These are phyloP conservation scores for Botrylloides violaceus DNA, from an alignment of 23 tunicate genomes.

Conservation along the genomic window DNA sequence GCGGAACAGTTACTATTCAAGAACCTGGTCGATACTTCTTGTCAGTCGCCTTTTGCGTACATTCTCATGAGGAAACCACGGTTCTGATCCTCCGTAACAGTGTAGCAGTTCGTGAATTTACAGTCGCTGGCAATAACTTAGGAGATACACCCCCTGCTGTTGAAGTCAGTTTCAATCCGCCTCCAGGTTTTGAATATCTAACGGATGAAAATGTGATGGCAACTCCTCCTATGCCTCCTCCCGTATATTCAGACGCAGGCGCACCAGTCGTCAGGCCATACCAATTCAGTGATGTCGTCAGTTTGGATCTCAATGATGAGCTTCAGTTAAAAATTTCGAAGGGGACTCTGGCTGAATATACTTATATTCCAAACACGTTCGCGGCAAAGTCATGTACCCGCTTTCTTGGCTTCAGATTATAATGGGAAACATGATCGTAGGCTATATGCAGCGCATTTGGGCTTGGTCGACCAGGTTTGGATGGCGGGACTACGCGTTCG, in stretches of 20 bases:
- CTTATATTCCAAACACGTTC: background rate
- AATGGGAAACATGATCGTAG: too few species aligned
- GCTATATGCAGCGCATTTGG: too few species aligned
- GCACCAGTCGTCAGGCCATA: constrained; percentile 5
- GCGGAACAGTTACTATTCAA: background rate
- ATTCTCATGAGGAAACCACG: background rate
- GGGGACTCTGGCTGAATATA: constrained; percentile 11
- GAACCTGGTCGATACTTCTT: background rate
- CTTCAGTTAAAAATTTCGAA: background rate
- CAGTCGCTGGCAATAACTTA: background rate
- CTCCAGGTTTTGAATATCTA: background rate
- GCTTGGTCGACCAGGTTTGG: too few species aligned
- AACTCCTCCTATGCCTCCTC: constrained; percentile 1
- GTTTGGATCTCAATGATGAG: background rate
- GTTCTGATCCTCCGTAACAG: background rate
- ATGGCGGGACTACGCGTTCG: too few species aligned
- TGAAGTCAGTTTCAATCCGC: background rate
- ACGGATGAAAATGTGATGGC: background rate
- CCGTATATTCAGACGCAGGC: background rate
- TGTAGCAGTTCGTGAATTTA: background rate
- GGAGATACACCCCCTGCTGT: background rate
- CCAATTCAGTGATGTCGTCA: constrained; percentile 1
- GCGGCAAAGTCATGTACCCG: constrained; percentile 1
- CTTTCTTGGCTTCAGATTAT: background rate
- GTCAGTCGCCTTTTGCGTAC: constrained; percentile 1